Base-by-base conservation (phyloP, 2,888 invertebrate genomes). In the Hesperia comma region DNA sequence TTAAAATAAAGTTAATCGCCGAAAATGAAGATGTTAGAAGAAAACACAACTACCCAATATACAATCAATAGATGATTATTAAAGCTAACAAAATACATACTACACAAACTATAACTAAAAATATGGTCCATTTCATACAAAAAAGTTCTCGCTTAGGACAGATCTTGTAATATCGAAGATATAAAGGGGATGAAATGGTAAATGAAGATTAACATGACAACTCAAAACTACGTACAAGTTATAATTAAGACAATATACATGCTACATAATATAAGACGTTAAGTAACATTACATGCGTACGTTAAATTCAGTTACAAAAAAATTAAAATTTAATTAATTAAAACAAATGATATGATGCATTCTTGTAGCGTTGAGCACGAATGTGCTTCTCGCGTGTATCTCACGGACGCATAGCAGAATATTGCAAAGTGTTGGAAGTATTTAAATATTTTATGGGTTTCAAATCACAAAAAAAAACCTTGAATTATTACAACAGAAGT, bases 291-390 rank as follows among this genome's bases (percentile, higher is more conserved):
- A 88, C 74, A 82, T 83, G 84, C 79, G 77, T 83, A 87, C 72
- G 76, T 82, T 85, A 86, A n/a, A 85, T 76, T 79, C 83, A 81
- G 84, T 86, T 85, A 87, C 72, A 80, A 86, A 79, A 19, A 86
- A 55, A 89, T 82, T 82, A 87, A 83, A 88, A 83, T 82, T 87
- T 83, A 87, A 87, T 86, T 87, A 89, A 88, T 87, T 87, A 92
- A 90, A 92, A 89, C 88, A 93, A 93, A 93, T 93, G 93, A 93
- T 93, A 93, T 93, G 93, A 93, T 87, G 90, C 84, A 93, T 93
- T 93, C 93, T 93, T 93, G 93, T 90, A 78, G 87, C 88, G 88
- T 74, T 79, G 79, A 75, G 79, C 87, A 84, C 85, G 61, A 41
- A 72, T 69, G 85, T 85, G 85, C 88, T 74, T 82, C 69, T 80